Evolutionary conservation across 2,797 vertebrate species (phyloP).

Genomic region (Falco berigora): DNA sequence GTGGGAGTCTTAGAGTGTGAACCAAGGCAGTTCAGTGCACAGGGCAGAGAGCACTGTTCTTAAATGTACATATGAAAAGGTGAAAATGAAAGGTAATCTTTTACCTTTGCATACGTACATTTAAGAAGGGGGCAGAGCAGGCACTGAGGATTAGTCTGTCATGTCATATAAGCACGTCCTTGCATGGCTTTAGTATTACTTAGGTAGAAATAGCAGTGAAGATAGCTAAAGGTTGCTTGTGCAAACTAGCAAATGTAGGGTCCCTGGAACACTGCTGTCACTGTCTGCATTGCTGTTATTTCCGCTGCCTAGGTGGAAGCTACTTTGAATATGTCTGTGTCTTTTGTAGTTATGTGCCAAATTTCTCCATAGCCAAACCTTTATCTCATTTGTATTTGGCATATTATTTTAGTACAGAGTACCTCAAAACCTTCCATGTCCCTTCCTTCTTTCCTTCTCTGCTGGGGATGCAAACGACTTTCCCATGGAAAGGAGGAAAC

Average conservation of each 20-base stretch:
- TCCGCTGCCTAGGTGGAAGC: neutral
- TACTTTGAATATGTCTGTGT: neutral
- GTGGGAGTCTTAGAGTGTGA: too few relatives aligned
- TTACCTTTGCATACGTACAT: neutral
- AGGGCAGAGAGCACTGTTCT: too few relatives aligned
- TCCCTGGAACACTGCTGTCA: neutral
- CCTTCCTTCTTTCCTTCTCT: neutral
- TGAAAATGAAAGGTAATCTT: neutral
- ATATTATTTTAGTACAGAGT: neutral
- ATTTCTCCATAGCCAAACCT: neutral
- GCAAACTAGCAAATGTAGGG: neutral
- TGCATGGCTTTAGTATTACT: neutral
- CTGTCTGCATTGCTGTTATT: neutral
- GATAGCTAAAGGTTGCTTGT: neutral
- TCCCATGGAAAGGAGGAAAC: neutral
- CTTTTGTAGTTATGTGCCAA: neutral
- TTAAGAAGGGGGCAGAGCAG: neutral
- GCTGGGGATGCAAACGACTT: neutral
- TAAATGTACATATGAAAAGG: too few relatives aligned
- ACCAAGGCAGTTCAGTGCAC: too few relatives aligned
- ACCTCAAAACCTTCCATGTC: neutral
- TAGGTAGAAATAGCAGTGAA: neutral
- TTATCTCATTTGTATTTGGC: neutral
- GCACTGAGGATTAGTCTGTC: neutral
- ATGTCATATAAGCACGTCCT: neutral